Percentiles rank a stretch among this genome's conserved stretches.
Conservation (phyloP, 1,140 invertebrate genomes). For the Pygmarrhopalites habei region DNA sequence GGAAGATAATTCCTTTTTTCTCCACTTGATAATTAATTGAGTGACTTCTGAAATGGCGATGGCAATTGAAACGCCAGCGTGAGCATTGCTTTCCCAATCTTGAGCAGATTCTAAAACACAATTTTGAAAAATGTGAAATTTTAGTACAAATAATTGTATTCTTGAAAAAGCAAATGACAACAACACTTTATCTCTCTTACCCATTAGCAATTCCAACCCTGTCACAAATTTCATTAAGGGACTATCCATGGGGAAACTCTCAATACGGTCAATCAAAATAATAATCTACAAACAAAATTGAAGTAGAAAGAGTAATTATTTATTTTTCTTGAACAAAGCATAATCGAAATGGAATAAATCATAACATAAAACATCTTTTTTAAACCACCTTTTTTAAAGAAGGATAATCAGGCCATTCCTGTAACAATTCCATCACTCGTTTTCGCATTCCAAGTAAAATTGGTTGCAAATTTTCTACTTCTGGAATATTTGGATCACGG, state of each 20-base stretch:
- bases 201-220: constrained; percentile 79
- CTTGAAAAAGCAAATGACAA: constrained; percentile 24
- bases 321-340: no score
- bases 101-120: constrained; percentile 48
- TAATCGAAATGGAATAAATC: no score
- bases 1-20: constrained; percentile 77
- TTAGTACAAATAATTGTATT: neutral
- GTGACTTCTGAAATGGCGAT: constrained; percentile 62
- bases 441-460: constrained; percentile 58
- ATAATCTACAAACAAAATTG: constrained; percentile 52
- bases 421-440: constrained; percentile 59
- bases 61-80: constrained; percentile 72
- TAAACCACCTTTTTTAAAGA: constrained; percentile 63
- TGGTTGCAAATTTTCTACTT: constrained; percentile 63
- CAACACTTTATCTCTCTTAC: constrained; percentile 44
- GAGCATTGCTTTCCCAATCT: constrained; percentile 87
- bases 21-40: constrained; percentile 79
- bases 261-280: constrained; percentile 64
- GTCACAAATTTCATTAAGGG: constrained; percentile 81
- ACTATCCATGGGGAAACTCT: constrained; percentile 67
- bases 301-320: no score
- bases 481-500: constrained; percentile 67
- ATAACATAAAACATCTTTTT: no score
- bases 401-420: constrained; percentile 85
- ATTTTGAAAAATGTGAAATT: constrained; percentile 5